Percentiles rank a stretch among this genome's conserved stretches.
phyloP scores from a whole-genome alignment of 2,113 vertebrate genomes.

The Ceyx melanurus region DNA sequence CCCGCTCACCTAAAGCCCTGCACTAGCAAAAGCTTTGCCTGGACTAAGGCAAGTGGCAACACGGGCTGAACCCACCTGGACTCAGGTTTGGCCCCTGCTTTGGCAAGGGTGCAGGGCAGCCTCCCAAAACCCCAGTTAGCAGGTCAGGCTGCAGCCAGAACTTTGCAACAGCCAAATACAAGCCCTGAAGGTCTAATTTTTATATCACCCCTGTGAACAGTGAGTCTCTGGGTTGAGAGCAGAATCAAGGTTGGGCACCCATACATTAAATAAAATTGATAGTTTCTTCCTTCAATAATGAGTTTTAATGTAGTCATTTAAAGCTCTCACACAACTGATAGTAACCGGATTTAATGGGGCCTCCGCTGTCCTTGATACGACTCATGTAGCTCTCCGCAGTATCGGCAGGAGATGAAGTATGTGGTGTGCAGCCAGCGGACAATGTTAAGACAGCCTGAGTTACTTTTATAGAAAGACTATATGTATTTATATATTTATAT shows the following conservation, averaged over 20 bases:
- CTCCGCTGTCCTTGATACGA: slow-evolving; percentile 39
- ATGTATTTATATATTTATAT: not conserved
- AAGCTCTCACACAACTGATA: slow-evolving; percentile 31
- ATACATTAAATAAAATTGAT: slow-evolving; percentile 41
- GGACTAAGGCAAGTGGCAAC: not conserved
- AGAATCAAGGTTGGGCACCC: not conserved
- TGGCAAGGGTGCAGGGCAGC: not conserved
- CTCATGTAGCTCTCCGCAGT: not conserved
- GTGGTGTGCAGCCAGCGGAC: not conserved
- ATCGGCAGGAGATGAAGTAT: not conserved
- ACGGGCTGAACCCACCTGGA: not conserved
- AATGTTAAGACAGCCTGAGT: slow-evolving; percentile 8
- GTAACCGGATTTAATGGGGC: slow-evolving; percentile 50
- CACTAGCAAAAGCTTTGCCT: not conserved
- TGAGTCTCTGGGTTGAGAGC: not conserved
- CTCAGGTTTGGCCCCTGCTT: not conserved
- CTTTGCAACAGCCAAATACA: not conserved
- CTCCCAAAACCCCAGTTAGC: not conserved
- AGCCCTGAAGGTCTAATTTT: not conserved
- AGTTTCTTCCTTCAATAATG: slow-evolving; percentile 44
- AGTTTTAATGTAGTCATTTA: slow-evolving; percentile 35
- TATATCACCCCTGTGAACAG: accelerated
- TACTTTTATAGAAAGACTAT: slow-evolving; percentile 33
- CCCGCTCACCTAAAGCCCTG: not conserved
- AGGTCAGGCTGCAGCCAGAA: not conserved